Base-by-base conservation (phyloP, 2,113 vertebrate species). In the Limnothrissa miodon region DNA sequence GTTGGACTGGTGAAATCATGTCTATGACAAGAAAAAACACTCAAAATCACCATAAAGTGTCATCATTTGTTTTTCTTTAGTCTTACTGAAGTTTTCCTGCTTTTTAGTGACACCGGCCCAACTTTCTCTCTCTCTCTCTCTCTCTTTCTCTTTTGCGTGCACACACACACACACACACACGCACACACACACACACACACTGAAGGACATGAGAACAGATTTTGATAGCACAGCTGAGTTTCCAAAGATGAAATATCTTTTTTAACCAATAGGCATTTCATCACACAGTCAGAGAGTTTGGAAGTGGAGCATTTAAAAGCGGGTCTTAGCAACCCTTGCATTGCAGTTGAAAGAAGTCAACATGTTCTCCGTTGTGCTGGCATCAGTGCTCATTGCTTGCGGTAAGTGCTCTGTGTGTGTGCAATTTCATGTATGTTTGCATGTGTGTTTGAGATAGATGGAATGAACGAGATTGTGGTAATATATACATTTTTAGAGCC, bases 281-380 rank as follows among this genome's bases (percentile, higher is more conserved):
- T 62, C 59, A 25, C n/a, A 62, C 59, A 1, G 59, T 1, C n/a
- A 25, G 59, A 2, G 6, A 11, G 9, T 9, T 7, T 29, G 19
- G 74, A 25, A 84, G 66, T 51, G 45, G 17, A 88, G 82, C 62
- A 85, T 91, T 93, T 93, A 93, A 93, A 94, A 90, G 87, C 78
- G 53, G 59, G 45, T 15, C 81, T 82, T 80, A 79, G 84, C 85
- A 48, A 84, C 78, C 82, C 88, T 88, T 86, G 83, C 87, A 86
- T 85, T 89, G 85, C 89, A 89, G 91, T 91, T 85, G 78, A 90
- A 91, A 89, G 82, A 88, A 91, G 82, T 92, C 93, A 93, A 90
- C 90, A 94, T 95, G 95, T 91, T 95, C 83, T 88, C 91, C 53
- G 83, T 94, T 62, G 88, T 95, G 90, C 87, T 95, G 91, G 93